Evolutionary conservation across 2,113 vertebrate genomes (phyloP), one percentile per base, ranked within the genome.

Genomic region (Pungitius pungitius): DNA sequence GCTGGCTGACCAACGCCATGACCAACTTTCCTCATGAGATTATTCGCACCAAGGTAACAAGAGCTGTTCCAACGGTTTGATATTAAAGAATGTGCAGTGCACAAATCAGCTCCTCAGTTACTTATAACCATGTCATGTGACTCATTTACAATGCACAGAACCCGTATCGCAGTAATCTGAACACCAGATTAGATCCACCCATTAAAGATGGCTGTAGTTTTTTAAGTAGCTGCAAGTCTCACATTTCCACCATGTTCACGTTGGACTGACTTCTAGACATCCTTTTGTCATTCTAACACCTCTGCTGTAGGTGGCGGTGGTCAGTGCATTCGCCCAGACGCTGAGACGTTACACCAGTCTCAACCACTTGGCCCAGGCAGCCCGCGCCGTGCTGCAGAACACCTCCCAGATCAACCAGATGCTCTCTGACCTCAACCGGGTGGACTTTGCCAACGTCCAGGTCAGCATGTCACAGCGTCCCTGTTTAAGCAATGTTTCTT

Each of bases 331-430:
- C 0, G 97, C 97, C 0, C 98, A 99, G 93, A 99, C 98, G 0
- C 85, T 99, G 70, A 94, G 98, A 52, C 92, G 98, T 12, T 99
- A 99, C 93, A 99, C 98, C 0, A 98, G 97, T 20, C 94, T 99
- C 8, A 99, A 99, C 90, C 98, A 99, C 86, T 90, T 99, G 90
- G 98, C 98, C 0, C 98, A 99, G 91, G 98, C 98, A 0, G 97
- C 98, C 0, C 95, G 98, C 0, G 98, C 98, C 0, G 98, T 99
- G 77, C 96, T 99, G 10, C 98, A 99, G 92, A 99, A 99, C 93
- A 97, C 98, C 0, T 97, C 97, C 2, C 98, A 99, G 93, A 99
- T 99, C 84, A 98, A 95, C 94, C 98, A 99, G 94, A 99, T 99
- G 98, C 96, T 99, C 73, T 98, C 96, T 0, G 98, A 99, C 91